Evolutionary conservation across 2,113 vertebrate species (phyloP).

Genomic region (Epinephelus moara): DNA sequence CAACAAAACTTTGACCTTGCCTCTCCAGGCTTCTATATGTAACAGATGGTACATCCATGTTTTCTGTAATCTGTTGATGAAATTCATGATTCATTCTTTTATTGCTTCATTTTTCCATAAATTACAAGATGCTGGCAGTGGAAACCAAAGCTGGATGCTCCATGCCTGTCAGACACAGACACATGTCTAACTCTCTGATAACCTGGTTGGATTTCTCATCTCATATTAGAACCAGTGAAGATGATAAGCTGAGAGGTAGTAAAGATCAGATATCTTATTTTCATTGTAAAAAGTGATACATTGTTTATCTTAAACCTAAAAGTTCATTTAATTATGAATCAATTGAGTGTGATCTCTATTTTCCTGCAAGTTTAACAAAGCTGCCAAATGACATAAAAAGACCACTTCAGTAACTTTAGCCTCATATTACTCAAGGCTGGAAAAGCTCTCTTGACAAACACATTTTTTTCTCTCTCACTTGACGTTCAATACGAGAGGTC

Average conservation of each 20-base stretch:
- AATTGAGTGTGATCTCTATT: neutral
- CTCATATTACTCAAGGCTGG: conserved; percentile 1
- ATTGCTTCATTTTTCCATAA: too few species aligned
- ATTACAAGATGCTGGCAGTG: too few species aligned
- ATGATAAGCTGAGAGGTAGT: neutral
- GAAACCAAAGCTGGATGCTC: neutral
- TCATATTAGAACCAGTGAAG: neutral
- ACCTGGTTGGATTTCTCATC: neutral
- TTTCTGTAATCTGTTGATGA: neutral
- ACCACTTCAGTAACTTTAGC: neutral
- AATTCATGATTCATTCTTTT: neutral
- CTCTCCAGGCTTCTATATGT: too few species aligned
- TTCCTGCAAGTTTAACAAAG: neutral
- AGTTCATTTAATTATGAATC: neutral
- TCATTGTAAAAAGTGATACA: neutral
- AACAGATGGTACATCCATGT: neutral
- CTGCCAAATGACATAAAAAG: neutral
- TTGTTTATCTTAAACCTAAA: neutral
- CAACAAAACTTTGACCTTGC: too few species aligned
- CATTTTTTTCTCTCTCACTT: neutral
- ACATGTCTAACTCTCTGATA: neutral
- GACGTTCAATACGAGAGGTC: conserved; percentile 53
- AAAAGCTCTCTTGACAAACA: conserved; percentile 22
- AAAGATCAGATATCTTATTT: neutral
- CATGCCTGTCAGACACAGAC: neutral